These are phyloP conservation scores for Eupithecia insigniata DNA, from an alignment of 2,888 invertebrate genomes.

Conservation along the genomic window DNA sequence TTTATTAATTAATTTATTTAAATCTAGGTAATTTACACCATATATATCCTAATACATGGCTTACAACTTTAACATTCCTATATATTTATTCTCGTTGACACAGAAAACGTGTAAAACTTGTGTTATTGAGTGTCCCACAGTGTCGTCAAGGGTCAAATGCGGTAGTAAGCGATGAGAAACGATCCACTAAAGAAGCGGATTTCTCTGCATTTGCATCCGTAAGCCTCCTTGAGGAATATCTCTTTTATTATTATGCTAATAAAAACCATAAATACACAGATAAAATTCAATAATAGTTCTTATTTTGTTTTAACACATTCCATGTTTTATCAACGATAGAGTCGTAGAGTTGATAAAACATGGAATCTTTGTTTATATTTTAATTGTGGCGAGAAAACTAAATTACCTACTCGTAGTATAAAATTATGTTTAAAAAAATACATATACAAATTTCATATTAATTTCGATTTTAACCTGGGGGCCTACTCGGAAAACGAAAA, in stretches of 20 bases:
- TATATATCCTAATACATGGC: not conserved
- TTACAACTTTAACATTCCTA: not conserved
- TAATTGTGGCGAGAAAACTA: conserved; percentile 12
- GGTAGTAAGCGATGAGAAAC: conserved; percentile 72
- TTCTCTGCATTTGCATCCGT: conserved; percentile 70
- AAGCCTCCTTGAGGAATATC: conserved; percentile 52
- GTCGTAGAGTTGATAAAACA: too few relatives aligned
- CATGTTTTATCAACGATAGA: not conserved
- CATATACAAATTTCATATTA: too few relatives aligned
- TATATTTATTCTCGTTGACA: not conserved
- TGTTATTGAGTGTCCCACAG: conserved; percentile 46
- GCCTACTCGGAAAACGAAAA: too few relatives aligned
- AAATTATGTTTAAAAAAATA: too few relatives aligned
- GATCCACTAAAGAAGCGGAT: conserved; percentile 75
- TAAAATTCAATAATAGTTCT: conserved; percentile 51
- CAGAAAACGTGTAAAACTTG: conserved; percentile 16
- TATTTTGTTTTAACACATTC: conserved; percentile 36
- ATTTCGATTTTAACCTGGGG: not conserved
- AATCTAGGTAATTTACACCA: not conserved
- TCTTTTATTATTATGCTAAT: conserved; percentile 59
- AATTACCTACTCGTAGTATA: too few relatives aligned
- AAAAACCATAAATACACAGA: conserved; percentile 56
- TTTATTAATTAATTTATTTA: too few relatives aligned
- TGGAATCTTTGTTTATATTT: not conserved
- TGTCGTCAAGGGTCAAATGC: conserved; percentile 66